These are phyloP conservation scores for Drosophila subquinaria DNA, from an alignment of 2,888 invertebrate species.

Conservation along the genomic window DNA sequence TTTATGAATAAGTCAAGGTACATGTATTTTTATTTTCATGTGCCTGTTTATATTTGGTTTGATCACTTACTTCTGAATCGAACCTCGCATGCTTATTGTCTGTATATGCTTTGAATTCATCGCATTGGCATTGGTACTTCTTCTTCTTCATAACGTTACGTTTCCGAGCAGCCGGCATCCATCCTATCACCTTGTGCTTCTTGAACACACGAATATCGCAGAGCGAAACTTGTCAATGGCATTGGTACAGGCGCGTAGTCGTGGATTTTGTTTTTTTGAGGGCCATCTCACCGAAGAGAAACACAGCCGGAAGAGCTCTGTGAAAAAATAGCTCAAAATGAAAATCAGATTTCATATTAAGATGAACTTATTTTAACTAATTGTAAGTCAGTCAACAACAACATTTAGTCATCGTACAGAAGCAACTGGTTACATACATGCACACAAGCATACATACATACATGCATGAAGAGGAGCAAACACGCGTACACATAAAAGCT, in stretches of 20 bases:
- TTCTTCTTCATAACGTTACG: slow-evolving; percentile 44
- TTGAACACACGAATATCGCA: slow-evolving; percentile 40
- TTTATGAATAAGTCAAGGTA: not conserved
- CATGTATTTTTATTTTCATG: not conserved
- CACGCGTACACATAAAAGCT: slow-evolving; percentile 7
- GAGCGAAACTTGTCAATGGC: slow-evolving; percentile 60
- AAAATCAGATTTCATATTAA: slow-evolving; percentile 22
- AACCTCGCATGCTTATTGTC: slow-evolving; percentile 48
- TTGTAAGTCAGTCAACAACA: slow-evolving; percentile 16
- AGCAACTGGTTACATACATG: slow-evolving; percentile 14
- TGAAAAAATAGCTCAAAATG: slow-evolving; percentile 9
- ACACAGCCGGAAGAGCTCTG: slow-evolving; percentile 36
- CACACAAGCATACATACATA: not conserved
- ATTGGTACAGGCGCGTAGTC: slow-evolving; percentile 60
- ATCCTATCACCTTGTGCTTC: slow-evolving; percentile 59
- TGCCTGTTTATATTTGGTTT: slow-evolving; percentile 1
- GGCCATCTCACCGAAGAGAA: slow-evolving; percentile 20
- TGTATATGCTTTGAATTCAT: slow-evolving; percentile 40
- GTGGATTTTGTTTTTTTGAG: slow-evolving; percentile 24
- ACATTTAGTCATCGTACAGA: slow-evolving; percentile 9
- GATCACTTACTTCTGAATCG: slow-evolving; percentile 17
- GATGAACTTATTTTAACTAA: slow-evolving; percentile 12
- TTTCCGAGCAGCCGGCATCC: slow-evolving; percentile 56
- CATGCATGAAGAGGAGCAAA: not conserved
- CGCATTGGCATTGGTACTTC: slow-evolving; percentile 38